Conservation (phyloP, 92 coral and sea anemone species). For the Paragorgia papillata region DNA sequence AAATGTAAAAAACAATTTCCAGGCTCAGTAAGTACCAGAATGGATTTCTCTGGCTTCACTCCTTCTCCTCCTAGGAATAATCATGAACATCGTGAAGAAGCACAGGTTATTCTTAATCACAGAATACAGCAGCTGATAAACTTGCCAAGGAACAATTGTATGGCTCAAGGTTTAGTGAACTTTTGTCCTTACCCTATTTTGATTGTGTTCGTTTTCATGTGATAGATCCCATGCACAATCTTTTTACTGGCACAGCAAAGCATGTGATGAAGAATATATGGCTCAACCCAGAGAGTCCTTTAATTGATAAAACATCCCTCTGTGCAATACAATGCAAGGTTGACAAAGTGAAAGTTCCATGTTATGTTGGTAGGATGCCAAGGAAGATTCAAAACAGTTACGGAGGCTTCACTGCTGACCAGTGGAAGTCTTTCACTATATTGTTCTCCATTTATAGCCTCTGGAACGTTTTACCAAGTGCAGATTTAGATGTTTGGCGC, state of each 20-base stretch:
- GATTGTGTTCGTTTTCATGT: constrained; percentile 55
- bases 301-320: constrained; percentile 8
- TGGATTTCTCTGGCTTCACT: constrained; percentile 59
- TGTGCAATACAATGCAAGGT: too few species aligned
- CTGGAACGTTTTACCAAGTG: constrained; percentile 34
- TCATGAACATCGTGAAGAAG: constrained; percentile 47
- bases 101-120: constrained; percentile 43
- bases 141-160: constrained; percentile 23
- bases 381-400: constrained; percentile 46
- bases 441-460: constrained; percentile 50
- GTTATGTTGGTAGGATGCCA: constrained; percentile 54
- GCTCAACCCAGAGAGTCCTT: not conserved
- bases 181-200: constrained; percentile 63
- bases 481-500: constrained; percentile 54
- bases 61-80: constrained; percentile 47
- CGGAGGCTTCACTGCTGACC: constrained; percentile 66
- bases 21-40: constrained; percentile 45
- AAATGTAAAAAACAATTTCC: constrained; percentile 57
- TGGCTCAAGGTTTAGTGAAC: constrained; percentile 57
- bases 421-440: constrained; percentile 59
- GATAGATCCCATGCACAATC: constrained; percentile 58
- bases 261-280: constrained; percentile 58
- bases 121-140: constrained; percentile 28
- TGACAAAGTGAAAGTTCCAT: constrained; percentile 46
- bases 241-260: constrained; percentile 53